phyloP scores from a whole-genome alignment of 1,140 invertebrate species.

The Oryzaephilus surinamensis region DNA sequence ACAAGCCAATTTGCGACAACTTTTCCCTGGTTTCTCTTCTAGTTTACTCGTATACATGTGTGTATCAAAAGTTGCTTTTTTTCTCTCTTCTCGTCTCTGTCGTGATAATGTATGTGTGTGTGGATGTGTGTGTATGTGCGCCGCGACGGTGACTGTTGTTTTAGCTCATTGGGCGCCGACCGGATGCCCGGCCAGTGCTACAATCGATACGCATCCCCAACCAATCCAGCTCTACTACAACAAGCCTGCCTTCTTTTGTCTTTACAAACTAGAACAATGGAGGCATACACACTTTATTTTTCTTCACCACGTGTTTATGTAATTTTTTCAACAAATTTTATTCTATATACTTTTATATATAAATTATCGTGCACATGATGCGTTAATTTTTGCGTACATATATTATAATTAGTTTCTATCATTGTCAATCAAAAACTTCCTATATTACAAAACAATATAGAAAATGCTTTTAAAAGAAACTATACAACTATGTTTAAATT shows the following conservation, averaged over 20 bases:
- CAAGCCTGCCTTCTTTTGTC: conserved; percentile 34
- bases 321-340: too few relatives aligned
- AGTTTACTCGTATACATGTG: neutral
- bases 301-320: conserved; percentile 5
- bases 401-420: too few relatives aligned
- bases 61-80: neutral
- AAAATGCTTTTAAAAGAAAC: too few relatives aligned
- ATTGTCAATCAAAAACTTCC: too few relatives aligned
- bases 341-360: too few relatives aligned
- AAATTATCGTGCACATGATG: too few relatives aligned
- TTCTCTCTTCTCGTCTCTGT: too few relatives aligned
- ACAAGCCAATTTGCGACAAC: too few relatives aligned
- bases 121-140: conserved; percentile 12
- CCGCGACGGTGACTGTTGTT: conserved; percentile 29
- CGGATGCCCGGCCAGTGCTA: conserved; percentile 32
- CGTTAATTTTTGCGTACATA: too few relatives aligned
- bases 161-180: conserved; percentile 35
- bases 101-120: neutral
- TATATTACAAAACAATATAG: too few relatives aligned
- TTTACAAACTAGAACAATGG: conserved; percentile 32
- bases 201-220: conserved; percentile 33
- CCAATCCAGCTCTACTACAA: conserved; percentile 29
- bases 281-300: conserved; percentile 22
- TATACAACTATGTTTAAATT: too few relatives aligned
- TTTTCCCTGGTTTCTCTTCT: neutral